A percentile compares a stretch with the other conserved stretches of the same genome.
Evolutionary conservation across 2,113 vertebrate species (phyloP).

Genomic region (Donacobius atricapilla): DNA sequence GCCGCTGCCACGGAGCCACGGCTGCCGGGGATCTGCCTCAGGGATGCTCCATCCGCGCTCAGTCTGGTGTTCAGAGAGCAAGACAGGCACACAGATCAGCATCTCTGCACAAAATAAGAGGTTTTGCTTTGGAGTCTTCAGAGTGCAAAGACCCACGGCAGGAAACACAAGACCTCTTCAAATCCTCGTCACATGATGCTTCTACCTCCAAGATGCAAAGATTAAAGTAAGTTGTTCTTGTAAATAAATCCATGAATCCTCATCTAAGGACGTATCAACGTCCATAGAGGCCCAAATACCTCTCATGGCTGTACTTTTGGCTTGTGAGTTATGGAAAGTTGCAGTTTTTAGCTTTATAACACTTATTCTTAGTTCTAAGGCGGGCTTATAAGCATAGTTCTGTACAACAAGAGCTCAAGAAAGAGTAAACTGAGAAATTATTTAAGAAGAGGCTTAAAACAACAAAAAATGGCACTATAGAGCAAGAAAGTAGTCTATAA

Average conservation of each 20-base stretch:
- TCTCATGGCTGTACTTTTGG: neutral
- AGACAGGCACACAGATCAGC: neutral
- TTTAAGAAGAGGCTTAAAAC: neutral
- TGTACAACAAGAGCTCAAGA: neutral
- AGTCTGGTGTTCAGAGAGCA: neutral
- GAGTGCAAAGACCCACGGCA: neutral
- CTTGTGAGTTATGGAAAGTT: neutral
- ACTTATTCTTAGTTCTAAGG: neutral
- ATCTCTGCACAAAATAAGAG: neutral
- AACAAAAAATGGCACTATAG: neutral
- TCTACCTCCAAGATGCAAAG: neutral
- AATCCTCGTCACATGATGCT: neutral
- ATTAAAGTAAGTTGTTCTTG: neutral
- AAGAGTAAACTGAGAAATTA: neutral
- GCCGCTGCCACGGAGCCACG: fast-evolving
- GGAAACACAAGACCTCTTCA: neutral
- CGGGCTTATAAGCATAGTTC: neutral
- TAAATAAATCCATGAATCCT: neutral
- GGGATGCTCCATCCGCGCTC: neutral
- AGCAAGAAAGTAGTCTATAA: neutral
- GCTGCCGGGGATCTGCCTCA: fast-evolving
- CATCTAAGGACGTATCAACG: neutral
- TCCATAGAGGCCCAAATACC: neutral
- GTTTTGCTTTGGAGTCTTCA: neutral
- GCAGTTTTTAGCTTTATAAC: neutral